phyloP scores from a whole-genome alignment of 2,888 invertebrate species.

The Hydriomena furcata region DNA sequence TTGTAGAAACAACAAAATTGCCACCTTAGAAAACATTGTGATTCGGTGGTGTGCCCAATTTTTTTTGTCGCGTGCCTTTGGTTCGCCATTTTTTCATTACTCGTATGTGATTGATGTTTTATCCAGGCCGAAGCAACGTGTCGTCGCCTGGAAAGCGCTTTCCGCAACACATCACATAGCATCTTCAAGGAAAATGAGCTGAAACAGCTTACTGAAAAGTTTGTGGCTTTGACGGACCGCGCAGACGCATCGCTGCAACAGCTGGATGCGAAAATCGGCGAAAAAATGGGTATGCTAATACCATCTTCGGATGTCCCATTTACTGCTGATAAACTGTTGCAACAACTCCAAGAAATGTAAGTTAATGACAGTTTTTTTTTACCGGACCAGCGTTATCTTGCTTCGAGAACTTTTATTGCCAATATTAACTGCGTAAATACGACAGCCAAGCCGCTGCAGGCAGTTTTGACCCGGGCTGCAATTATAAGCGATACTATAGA shows the following conservation, averaged over 20 bases:
- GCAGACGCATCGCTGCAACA: slow-evolving; percentile 73
- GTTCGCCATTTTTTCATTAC: too few species aligned
- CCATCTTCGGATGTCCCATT: slow-evolving; percentile 62
- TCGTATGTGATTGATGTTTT: neutral
- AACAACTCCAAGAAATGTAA: slow-evolving; percentile 66
- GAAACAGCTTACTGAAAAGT: slow-evolving; percentile 73
- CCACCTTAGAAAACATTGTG: too few species aligned
- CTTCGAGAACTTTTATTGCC: too few species aligned
- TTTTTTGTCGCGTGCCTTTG: too few species aligned
- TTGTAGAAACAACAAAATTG: too few species aligned
- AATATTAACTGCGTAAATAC: too few species aligned
- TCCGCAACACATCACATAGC: slow-evolving; percentile 66
- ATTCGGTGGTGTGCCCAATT: too few species aligned
- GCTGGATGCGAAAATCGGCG: slow-evolving; percentile 61
- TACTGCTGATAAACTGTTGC: slow-evolving; percentile 61
- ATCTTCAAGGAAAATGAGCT: slow-evolving; percentile 68
- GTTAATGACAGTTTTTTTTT: slow-evolving; percentile 19
- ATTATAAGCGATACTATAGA: too few species aligned
- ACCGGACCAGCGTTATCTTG: neutral
- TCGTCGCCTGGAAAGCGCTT: slow-evolving; percentile 64
- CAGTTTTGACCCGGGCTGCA: too few species aligned
- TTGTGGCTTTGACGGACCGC: slow-evolving; percentile 71
- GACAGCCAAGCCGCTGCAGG: too few species aligned
- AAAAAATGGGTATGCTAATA: slow-evolving; percentile 51
- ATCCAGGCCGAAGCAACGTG: slow-evolving; percentile 65